Conservation (phyloP, 2,113 vertebrate species). For the Haliaeetus leucogaster region DNA sequence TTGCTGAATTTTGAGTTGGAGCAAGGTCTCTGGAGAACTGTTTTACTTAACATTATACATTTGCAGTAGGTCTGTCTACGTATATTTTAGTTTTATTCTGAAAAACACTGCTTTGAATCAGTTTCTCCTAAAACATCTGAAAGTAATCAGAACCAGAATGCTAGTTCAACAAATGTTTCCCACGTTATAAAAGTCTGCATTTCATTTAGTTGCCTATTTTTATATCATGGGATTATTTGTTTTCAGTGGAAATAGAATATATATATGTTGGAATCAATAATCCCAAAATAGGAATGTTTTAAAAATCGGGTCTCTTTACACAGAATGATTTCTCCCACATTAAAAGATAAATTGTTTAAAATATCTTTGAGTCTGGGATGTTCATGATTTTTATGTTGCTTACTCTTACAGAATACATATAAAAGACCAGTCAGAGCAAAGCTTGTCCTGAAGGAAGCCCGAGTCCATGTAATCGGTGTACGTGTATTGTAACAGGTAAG, state of each 20-base stretch:
- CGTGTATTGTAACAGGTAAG: rapidly evolving
- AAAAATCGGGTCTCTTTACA: neutral
- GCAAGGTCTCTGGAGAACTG: neutral
- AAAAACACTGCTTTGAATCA: neutral
- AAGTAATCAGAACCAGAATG: neutral
- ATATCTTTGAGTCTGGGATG: neutral
- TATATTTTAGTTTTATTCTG: neutral
- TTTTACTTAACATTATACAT: neutral
- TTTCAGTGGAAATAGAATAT: neutral
- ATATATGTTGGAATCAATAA: neutral
- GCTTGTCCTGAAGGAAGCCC: neutral
- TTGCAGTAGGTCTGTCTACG: neutral
- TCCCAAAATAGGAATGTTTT: neutral
- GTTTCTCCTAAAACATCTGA: neutral
- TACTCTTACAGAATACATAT: neutral
- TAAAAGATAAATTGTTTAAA: neutral
- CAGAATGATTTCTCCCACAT: neutral
- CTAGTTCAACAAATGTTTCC: neutral
- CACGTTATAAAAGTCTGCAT: neutral
- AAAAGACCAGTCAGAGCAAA: neutral
- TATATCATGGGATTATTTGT: neutral
- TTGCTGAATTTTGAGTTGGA: neutral
- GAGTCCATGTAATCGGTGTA: neutral
- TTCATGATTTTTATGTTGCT: neutral
- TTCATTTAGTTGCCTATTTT: conserved; percentile 51